Percentiles rank a stretch among this genome's conserved stretches.
Evolutionary conservation across 2,888 invertebrate species (phyloP).

Genomic region (Lasioglossum vierecki): DNA sequence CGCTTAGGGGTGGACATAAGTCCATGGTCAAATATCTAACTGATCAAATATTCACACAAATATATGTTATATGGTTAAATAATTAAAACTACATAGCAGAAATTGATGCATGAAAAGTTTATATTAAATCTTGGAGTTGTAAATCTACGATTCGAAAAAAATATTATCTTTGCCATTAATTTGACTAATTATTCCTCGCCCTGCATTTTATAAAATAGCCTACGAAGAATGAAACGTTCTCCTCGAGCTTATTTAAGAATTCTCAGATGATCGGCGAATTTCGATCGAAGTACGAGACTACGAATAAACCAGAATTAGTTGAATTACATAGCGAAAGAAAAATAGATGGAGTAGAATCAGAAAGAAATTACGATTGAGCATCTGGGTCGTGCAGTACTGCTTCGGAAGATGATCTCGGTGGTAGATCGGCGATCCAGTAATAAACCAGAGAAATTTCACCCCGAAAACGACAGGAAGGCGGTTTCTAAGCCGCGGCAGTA

Average conservation of each 20-base stretch:
- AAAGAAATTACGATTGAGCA: background rate
- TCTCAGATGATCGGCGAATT: no score
- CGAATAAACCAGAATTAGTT: background rate
- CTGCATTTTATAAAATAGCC: background rate
- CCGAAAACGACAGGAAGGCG: conserved; percentile 40
- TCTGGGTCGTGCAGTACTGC: background rate
- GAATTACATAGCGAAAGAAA: background rate
- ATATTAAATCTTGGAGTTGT: background rate
- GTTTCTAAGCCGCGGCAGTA: conserved; percentile 34
- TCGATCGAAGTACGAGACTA: background rate
- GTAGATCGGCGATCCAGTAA: background rate
- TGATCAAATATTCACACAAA: no score
- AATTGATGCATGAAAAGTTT: background rate
- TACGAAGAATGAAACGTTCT: no score
- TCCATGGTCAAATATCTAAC: no score
- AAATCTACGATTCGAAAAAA: background rate
- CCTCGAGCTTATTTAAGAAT: no score
- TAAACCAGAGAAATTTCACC: background rate
- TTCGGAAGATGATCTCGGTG: background rate
- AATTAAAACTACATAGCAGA: no score
- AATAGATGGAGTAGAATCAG: background rate
- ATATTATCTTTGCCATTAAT: background rate
- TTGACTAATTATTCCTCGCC: background rate
- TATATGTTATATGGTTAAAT: no score
- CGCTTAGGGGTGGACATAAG: no score